Conservation (phyloP, 2,888 invertebrate species). For the Blera fallax region DNA sequence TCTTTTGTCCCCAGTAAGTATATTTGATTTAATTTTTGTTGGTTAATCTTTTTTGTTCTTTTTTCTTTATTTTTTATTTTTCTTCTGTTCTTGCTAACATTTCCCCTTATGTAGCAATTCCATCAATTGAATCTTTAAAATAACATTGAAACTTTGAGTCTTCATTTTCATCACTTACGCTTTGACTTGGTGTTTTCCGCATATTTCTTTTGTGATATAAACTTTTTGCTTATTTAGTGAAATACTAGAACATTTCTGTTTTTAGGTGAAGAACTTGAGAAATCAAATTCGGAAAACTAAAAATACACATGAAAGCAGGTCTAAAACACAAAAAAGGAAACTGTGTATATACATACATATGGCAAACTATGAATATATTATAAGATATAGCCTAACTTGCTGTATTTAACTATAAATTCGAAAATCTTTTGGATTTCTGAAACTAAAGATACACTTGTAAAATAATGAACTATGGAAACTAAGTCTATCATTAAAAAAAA, state of each 20-base stretch:
- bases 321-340: no score
- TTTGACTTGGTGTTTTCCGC: neutral
- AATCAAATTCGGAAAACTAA: no score
- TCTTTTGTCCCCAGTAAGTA: conserved; percentile 77
- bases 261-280: neutral
- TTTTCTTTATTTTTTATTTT: neutral
- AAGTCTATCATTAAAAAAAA: no score
- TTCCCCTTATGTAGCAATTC: neutral
- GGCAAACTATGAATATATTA: no score
- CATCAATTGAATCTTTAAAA: neutral
- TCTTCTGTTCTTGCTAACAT: conserved; percentile 17
- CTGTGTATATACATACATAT: no score
- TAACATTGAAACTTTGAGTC: neutral
- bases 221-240: neutral
- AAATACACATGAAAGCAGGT: no score
- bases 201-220: neutral
- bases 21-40: conserved; percentile 65
- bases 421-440: no score
- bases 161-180: neutral
- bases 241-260: neutral
- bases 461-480: no score
- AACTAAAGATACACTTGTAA: no score
- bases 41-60: conserved; percentile 31
- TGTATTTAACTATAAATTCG: no score
- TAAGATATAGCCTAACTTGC: neutral